Evolutionary conservation across 1,140 invertebrate species (phyloP).

Genomic region (Panagrolaimus sp.): DNA sequence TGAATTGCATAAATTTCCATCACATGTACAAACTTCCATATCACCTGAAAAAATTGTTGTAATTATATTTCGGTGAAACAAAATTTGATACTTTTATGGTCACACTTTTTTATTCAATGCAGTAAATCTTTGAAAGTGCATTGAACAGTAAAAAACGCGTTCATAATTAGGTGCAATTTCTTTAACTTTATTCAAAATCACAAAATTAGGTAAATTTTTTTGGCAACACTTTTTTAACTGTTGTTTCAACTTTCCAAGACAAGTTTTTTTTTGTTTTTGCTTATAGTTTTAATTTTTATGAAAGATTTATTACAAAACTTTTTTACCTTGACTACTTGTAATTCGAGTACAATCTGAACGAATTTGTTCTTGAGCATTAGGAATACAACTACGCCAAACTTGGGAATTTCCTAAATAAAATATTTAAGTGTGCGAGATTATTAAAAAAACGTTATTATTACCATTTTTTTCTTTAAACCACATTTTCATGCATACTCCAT

Average conservation of each 20-base stretch:
- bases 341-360: conserved; percentile 46
- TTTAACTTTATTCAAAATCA: no score
- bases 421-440: neutral
- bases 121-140: neutral
- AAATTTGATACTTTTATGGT: neutral
- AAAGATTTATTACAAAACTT: no score
- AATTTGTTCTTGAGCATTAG: conserved; percentile 47
- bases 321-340: conserved; percentile 44
- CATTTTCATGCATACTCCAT: conserved; percentile 52
- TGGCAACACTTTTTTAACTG: no score
- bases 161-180: conserved; percentile 9
- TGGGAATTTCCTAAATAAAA: conserved; percentile 31
- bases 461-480: conserved; percentile 46
- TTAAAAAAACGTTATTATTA: neutral
- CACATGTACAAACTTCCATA: conserved; percentile 51
- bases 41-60: conserved; percentile 30
- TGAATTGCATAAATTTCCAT: conserved; percentile 47
- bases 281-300: neutral
- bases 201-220: no score
- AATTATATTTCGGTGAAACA: neutral
- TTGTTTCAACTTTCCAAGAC: no score
- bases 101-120: neutral
- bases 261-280: neutral
- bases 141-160: neutral
- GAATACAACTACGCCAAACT: conserved; percentile 50